These are phyloP conservation scores for Smutsia temminckii DNA, from an alignment of 2,797 vertebrate genomes.

Conservation along the genomic window DNA sequence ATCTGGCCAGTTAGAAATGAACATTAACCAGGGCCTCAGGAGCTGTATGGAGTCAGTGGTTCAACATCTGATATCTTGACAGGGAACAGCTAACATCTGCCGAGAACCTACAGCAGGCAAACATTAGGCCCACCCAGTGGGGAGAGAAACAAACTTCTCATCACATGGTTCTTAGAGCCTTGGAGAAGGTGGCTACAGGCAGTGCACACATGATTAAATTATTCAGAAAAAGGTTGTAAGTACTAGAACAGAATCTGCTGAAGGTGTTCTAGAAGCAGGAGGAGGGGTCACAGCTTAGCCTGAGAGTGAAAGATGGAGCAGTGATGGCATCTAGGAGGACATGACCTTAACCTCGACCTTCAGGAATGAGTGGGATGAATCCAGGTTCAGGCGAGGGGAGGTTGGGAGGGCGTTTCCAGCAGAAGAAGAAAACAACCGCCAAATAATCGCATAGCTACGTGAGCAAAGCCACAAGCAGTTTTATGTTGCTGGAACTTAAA, in stretches of 20 bases:
- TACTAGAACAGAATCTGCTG: neutral
- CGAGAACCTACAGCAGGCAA: neutral
- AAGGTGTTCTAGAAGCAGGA: neutral
- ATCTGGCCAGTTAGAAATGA: neutral
- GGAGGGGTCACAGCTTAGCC: neutral
- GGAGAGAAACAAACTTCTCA: neutral
- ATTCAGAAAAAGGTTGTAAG: neutral
- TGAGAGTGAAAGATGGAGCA: neutral
- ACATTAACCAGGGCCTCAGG: neutral
- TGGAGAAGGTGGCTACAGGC: neutral
- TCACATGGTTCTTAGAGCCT: neutral
- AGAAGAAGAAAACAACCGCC: neutral
- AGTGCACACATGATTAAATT: neutral
- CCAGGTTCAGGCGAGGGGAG: neutral
- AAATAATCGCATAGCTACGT: neutral
- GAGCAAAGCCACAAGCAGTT: neutral
- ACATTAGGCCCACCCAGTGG: too few relatives aligned
- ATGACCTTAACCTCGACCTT: neutral
- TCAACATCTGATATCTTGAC: neutral
- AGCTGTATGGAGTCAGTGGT: neutral
- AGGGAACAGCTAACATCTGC: neutral
- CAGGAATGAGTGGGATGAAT: neutral
- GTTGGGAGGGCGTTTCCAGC: neutral
- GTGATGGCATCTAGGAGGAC: neutral
- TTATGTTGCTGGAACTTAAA: rapidly evolving